Percentiles rank a stretch among this genome's conserved stretches.
Conservation (phyloP, 2,113 vertebrate genomes). For the Polypterus bichir region DNA sequence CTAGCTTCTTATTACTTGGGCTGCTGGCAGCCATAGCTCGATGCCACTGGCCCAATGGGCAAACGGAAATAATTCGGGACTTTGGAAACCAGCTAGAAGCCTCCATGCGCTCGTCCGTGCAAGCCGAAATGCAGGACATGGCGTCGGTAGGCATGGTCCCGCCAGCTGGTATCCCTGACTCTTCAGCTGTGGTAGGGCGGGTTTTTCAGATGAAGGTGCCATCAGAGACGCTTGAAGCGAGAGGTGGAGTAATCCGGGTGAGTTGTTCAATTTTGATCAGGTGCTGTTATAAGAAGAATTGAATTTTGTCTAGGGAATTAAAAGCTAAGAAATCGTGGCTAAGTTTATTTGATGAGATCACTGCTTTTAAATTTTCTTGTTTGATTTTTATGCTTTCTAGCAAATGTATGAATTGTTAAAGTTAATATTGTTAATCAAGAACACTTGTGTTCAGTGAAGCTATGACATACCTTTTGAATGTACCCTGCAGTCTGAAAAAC, state of each 20-base stretch:
- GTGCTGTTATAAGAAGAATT: too few relatives aligned
- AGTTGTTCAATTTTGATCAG: slow-evolving; percentile 25
- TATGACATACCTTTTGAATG: too few relatives aligned
- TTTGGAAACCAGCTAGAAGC: slow-evolving; percentile 76
- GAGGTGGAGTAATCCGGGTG: slow-evolving; percentile 65
- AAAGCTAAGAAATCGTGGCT: too few relatives aligned
- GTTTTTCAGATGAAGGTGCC: slow-evolving; percentile 72
- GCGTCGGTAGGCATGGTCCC: slow-evolving; percentile 32
- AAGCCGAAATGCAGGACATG: slow-evolving; percentile 59
- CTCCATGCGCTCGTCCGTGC: slow-evolving; percentile 75
- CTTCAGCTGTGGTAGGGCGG: slow-evolving; percentile 69
- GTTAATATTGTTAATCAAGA: too few relatives aligned
- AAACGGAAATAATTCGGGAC: slow-evolving; percentile 52
- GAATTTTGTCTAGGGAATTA: too few relatives aligned
- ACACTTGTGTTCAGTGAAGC: too few relatives aligned
- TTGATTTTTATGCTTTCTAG: too few relatives aligned
- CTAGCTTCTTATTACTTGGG: slow-evolving; percentile 50
- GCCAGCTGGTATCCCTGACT: slow-evolving; percentile 69
- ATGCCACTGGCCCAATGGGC: slow-evolving; percentile 47
- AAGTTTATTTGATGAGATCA: slow-evolving; percentile 9
- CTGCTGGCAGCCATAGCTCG: slow-evolving; percentile 45
- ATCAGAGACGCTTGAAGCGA: slow-evolving; percentile 47
- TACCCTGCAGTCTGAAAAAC: too few relatives aligned
- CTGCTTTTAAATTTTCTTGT: slow-evolving; percentile 7
- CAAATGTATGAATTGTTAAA: too few relatives aligned